These are phyloP conservation scores for Meriones unguiculatus DNA, from an alignment of 2,113 vertebrate genomes.

Conservation along the genomic window DNA sequence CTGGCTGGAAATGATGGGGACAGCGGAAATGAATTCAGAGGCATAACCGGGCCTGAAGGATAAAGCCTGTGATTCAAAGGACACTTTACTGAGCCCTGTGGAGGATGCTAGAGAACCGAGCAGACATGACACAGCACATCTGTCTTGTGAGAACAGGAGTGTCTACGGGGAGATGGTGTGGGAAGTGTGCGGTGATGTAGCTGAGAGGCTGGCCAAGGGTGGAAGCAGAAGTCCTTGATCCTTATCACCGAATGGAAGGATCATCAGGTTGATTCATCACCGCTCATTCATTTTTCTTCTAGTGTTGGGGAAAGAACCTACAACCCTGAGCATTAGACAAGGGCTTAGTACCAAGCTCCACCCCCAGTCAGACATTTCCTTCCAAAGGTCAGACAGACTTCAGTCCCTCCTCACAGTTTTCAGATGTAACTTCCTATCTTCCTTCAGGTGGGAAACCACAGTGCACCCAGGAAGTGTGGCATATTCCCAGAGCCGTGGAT, in stretches of 20 bases:
- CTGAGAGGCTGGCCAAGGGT: background rate
- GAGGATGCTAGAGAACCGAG: background rate
- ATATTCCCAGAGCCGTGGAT: background rate
- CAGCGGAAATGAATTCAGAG: background rate
- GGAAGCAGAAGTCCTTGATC: background rate
- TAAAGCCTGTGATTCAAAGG: background rate
- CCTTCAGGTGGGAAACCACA: background rate
- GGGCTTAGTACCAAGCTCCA: background rate
- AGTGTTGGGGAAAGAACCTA: background rate
- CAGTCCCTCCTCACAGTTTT: background rate
- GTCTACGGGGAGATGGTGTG: background rate
- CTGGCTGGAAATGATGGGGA: background rate
- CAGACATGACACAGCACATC: background rate
- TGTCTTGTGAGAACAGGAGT: background rate
- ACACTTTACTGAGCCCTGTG: background rate
- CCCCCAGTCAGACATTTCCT: background rate
- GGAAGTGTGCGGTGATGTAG: background rate
- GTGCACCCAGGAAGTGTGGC: background rate
- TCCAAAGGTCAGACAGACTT: background rate
- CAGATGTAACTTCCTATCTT: background rate
- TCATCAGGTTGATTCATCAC: conserved; percentile 8
- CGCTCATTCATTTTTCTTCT: background rate
- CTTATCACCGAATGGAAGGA: conserved; percentile 8
- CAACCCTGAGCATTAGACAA: background rate
- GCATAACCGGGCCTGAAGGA: background rate